These are phyloP conservation scores for Eucriotettix oculatus DNA, from an alignment of 2,888 invertebrate genomes.

Conservation along the genomic window DNA sequence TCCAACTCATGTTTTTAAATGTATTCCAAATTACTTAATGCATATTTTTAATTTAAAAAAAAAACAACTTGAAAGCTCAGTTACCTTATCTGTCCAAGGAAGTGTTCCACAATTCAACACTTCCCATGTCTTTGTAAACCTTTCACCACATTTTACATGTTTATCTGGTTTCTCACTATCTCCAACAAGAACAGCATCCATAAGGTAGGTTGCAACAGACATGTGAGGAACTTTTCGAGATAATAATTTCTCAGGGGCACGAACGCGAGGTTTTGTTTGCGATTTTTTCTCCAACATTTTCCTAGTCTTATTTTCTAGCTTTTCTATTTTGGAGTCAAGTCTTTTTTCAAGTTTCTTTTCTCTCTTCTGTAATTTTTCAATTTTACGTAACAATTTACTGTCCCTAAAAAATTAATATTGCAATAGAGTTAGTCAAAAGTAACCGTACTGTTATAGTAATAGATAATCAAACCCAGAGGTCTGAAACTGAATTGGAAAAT, in stretches of 20 bases:
- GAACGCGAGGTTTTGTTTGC: constrained; percentile 6
- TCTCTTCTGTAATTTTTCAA: constrained; percentile 13
- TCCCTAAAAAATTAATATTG: constrained; percentile 7
- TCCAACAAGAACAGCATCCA: constrained; percentile 11
- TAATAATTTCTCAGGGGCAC: constrained; percentile 2
- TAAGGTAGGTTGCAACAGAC: constrained; percentile 7
- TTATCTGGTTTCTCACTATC: constrained; percentile 7
- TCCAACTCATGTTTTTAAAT: no score
- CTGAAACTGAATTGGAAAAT: not conserved
- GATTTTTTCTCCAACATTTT: constrained; percentile 25
- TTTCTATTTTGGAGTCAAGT: constrained; percentile 25
- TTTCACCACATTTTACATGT: constrained; percentile 20
- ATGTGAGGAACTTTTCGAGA: constrained; percentile 1
- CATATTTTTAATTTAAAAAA: no score
- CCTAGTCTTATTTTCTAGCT: constrained; percentile 26
- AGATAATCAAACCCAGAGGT: not conserved
- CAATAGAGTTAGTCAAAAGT: no score
- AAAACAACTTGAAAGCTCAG: not conserved
- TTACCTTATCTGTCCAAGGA: constrained; percentile 21
- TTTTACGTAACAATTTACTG: constrained; percentile 13
- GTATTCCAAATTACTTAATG: no score
- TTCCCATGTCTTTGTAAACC: constrained; percentile 25
- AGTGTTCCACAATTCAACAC: constrained; percentile 24
- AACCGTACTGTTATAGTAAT: not conserved
- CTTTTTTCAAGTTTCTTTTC: constrained; percentile 21